Evolutionary conservation across 2,888 invertebrate species (phyloP).

Genomic region (Hirtodrosophila cameraria): DNA sequence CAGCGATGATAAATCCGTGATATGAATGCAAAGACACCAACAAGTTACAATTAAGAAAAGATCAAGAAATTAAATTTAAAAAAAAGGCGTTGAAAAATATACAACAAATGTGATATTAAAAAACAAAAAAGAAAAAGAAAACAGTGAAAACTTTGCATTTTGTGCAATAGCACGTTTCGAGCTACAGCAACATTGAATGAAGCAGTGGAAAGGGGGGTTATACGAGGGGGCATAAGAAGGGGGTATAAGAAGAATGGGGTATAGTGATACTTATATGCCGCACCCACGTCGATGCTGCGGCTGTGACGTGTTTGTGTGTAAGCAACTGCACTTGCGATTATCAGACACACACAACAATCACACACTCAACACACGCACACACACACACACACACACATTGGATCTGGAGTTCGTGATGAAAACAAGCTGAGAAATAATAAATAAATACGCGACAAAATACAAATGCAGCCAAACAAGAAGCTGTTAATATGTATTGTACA

Average conservation of each 20-base stretch:
- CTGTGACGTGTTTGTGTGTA: constrained; percentile 35
- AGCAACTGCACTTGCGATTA: constrained; percentile 62
- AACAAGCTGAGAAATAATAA: constrained; percentile 41
- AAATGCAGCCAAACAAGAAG: constrained; percentile 11
- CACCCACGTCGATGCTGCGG: constrained; percentile 55
- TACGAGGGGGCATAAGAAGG: not conserved
- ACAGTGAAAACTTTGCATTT: constrained; percentile 59
- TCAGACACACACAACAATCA: constrained; percentile 36
- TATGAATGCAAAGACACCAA: constrained; percentile 45
- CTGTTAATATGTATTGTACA: not conserved
- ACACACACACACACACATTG: not conserved
- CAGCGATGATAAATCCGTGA: constrained; percentile 50
- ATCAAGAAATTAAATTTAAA: constrained; percentile 2
- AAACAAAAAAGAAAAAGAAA: constrained; percentile 21
- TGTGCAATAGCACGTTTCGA: constrained; percentile 58
- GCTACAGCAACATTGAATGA: constrained; percentile 7
- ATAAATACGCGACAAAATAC: constrained; percentile 44
- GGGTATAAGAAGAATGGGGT: not conserved
- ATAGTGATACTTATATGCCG: constrained; percentile 10
- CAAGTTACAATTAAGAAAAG: constrained; percentile 24
- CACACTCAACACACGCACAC: constrained; percentile 1
- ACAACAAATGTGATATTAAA: not conserved
- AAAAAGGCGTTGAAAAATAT: not conserved
- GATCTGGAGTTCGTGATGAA: constrained; percentile 49
- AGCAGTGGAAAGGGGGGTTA: not conserved